Conservation (phyloP, 2,888 invertebrate genomes). For the Agonum fuliginosum region DNA sequence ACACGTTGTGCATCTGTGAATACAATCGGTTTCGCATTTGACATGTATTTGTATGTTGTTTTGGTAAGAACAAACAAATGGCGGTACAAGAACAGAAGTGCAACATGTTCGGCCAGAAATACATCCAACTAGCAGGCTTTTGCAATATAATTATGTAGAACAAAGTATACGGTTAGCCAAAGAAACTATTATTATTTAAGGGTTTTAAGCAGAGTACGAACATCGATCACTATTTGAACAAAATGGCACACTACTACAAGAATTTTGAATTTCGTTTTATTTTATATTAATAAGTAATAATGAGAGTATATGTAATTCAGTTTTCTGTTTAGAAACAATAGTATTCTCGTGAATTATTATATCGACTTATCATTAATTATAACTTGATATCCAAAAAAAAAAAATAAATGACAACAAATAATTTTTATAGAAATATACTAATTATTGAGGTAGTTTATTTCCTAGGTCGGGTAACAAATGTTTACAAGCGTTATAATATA, state of each 20-base stretch:
- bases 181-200: slow-evolving; percentile 36
- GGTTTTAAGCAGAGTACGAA: slow-evolving; percentile 57
- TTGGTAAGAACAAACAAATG: slow-evolving; percentile 42
- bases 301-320: slow-evolving; percentile 61
- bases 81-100: slow-evolving; percentile 53
- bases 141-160: slow-evolving; percentile 43
- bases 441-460: slow-evolving; percentile 74
- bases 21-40: slow-evolving; percentile 47
- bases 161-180: slow-evolving; percentile 30
- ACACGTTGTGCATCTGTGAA: slow-evolving; percentile 56
- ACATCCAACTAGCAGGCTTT: slow-evolving; percentile 60
- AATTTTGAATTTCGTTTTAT: slow-evolving; percentile 65
- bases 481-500: slow-evolving; percentile 24
- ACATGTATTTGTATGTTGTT: slow-evolving; percentile 49
- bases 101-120: slow-evolving; percentile 58
- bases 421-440: slow-evolving; percentile 72
- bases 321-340: slow-evolving; percentile 70
- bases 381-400: slow-evolving; percentile 61
- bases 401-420: slow-evolving; percentile 63
- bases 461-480: slow-evolving; percentile 72
- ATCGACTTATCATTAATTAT: slow-evolving; percentile 62
- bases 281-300: slow-evolving; percentile 59
- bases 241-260: slow-evolving; percentile 73
- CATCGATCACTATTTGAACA: slow-evolving; percentile 59
- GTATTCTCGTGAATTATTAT: slow-evolving; percentile 71